Evolutionary conservation across 2,113 vertebrate genomes (phyloP).

Genomic region (Zosterops hypoxanthus): DNA sequence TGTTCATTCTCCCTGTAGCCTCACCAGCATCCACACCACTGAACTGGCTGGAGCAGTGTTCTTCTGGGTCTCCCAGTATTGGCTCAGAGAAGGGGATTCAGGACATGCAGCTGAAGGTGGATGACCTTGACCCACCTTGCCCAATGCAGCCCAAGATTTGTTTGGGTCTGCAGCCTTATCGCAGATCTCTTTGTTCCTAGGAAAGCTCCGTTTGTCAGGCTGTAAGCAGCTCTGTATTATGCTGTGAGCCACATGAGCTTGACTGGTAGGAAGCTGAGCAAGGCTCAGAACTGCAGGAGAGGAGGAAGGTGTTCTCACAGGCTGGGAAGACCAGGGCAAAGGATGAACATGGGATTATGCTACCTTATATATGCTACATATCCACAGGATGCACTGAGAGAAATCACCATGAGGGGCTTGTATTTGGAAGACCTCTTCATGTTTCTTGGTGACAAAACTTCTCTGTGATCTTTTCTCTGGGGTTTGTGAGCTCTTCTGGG

Average conservation of each 20-base stretch:
- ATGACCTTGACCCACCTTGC: not conserved
- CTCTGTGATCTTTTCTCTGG: not conserved
- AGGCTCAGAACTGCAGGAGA: not conserved
- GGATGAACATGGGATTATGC: rapidly evolving
- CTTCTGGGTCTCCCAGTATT: not conserved
- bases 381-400: not conserved
- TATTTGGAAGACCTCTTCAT: not conserved
- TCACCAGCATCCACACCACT: not conserved
- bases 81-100: not conserved
- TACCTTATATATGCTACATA: not conserved
- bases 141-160: rapidly evolving
- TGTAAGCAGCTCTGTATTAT: not conserved
- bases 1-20: rapidly evolving
- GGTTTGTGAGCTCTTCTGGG: not conserved
- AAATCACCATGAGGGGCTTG: rapidly evolving
- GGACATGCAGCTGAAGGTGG: rapidly evolving
- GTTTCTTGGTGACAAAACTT: not conserved
- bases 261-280: not conserved
- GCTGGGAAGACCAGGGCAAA: not conserved
- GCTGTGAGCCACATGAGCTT: not conserved
- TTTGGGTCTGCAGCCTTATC: not conserved
- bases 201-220: not conserved
- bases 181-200: not conserved
- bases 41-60: rapidly evolving
- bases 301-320: not conserved